Percentiles rank a stretch among this genome's conserved stretches.
Conservation (phyloP, 2,113 vertebrate genomes). For the Acanthochromis polyacanthus region DNA sequence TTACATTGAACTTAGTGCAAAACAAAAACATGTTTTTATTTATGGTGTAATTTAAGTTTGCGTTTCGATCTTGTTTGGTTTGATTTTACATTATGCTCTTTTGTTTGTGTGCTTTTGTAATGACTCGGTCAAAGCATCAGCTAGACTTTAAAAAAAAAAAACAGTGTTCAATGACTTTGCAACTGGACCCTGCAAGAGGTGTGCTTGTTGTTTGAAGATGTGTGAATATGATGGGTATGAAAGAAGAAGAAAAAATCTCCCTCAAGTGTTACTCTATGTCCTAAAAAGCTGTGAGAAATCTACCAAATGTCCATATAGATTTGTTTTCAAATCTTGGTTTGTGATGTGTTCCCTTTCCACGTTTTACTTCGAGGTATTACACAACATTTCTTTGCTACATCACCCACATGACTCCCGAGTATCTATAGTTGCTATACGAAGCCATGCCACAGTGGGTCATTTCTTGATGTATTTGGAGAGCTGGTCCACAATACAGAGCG, state of each 20-base stretch:
- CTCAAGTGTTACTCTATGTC: constrained; percentile 77
- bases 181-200: constrained; percentile 36
- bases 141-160: constrained; percentile 47
- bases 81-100: constrained; percentile 34
- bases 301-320: constrained; percentile 80
- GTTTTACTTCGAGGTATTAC: constrained; percentile 49
- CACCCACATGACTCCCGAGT: constrained; percentile 37
- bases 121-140: constrained; percentile 50
- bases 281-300: constrained; percentile 82
- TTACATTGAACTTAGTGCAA: constrained; percentile 46
- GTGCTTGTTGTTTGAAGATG: constrained; percentile 48
- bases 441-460: constrained; percentile 57
- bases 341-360: constrained; percentile 63
- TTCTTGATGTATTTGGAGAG: constrained; percentile 56
- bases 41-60: constrained; percentile 73
- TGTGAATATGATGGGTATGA: constrained; percentile 45
- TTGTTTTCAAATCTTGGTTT: constrained; percentile 68
- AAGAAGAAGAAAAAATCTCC: constrained; percentile 37
- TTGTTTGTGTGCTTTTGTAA: constrained; percentile 53
- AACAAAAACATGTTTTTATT: constrained; percentile 65
- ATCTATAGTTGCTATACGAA: constrained; percentile 44
- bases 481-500: constrained; percentile 45
- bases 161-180: constrained; percentile 49
- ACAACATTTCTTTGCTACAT: constrained; percentile 24
- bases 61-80: constrained; percentile 53